Evolutionary conservation across 2,797 vertebrate species (phyloP).

Genomic region (Chaenodraco wilsoni): DNA sequence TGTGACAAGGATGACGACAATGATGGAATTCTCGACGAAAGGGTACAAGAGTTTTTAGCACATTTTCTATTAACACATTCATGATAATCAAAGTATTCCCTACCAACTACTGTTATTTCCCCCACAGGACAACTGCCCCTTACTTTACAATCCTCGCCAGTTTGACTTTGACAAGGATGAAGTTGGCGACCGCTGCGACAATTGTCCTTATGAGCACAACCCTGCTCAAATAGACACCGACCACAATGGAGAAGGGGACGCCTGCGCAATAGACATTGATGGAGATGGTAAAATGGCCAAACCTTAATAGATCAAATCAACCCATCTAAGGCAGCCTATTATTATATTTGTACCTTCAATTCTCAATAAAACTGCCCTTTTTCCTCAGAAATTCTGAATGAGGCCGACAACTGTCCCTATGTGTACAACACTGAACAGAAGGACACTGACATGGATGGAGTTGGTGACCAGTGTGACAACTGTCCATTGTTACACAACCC

Average conservation of each 20-base stretch:
- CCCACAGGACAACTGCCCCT: constrained; percentile 93
- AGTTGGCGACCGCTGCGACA: constrained; percentile 97
- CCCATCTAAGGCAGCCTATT: background rate
- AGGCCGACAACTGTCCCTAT: constrained; percentile 94
- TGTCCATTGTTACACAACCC: constrained; percentile 96
- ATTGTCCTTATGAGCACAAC: constrained; percentile 97
- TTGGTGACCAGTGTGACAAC: constrained; percentile 98
- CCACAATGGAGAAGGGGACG: constrained; percentile 94
- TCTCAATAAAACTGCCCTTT: background rate
- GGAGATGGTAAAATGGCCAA: constrained; percentile 90
- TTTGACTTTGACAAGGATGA: constrained; percentile 98
- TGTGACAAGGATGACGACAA: constrained; percentile 98
- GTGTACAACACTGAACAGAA: constrained; percentile 96
- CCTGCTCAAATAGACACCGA: constrained; percentile 97
- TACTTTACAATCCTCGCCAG: constrained; percentile 97
- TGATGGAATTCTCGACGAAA: constrained; percentile 93
- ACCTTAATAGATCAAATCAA: background rate
- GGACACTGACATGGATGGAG: constrained; percentile 94
- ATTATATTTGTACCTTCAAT: background rate
- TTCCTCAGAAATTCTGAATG: constrained; percentile 90
- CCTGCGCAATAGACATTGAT: constrained; percentile 96
- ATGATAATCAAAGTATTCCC: background rate
- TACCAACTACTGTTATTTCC: constrained; percentile 11
- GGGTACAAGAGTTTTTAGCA: constrained; percentile 76
- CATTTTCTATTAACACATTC: background rate